A percentile compares a stretch with the other conserved stretches of the same genome.
These are phyloP conservation scores for Scalopus aquaticus DNA, from an alignment of 2,113 vertebrate genomes.

Conservation along the genomic window DNA sequence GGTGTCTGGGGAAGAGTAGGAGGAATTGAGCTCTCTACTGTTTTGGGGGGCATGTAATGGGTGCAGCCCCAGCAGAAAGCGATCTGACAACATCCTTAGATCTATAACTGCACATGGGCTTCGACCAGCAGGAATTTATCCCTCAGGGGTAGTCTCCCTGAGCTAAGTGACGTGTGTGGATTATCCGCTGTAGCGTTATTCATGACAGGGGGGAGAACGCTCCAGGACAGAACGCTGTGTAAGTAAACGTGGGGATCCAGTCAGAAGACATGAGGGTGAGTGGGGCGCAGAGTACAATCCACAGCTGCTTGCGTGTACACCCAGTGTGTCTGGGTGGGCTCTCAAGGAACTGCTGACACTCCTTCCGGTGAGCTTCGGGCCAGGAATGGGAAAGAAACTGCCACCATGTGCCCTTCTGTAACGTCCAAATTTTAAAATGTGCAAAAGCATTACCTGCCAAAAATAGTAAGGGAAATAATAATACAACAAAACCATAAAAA, in stretches of 20 bases:
- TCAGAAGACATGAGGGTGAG: not conserved
- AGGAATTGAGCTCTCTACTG: not conserved
- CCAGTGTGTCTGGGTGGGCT: not conserved
- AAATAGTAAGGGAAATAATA: not conserved
- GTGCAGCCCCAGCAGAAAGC: not conserved
- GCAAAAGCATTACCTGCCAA: not conserved
- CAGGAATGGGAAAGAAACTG: not conserved
- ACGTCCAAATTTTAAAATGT: slow-evolving; percentile 4
- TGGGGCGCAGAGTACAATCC: not conserved
- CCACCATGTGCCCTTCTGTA: not conserved
- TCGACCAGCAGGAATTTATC: not conserved
- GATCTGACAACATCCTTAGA: not conserved
- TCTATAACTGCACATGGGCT: not conserved
- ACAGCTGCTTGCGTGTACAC: not conserved
- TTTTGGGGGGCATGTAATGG: not conserved
- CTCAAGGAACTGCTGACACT: not conserved
- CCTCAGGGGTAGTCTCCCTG: not conserved
- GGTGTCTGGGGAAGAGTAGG: not conserved
- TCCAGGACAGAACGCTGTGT: not conserved
- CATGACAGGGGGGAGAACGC: not conserved
- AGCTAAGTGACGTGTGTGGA: not conserved
- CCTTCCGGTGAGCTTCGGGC: not conserved
- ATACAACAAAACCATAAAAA: not conserved
- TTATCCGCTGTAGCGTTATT: not conserved
- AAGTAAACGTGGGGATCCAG: not conserved